A percentile compares a stretch with the other conserved stretches of the same genome.
Evolutionary conservation across 2,888 invertebrate species (phyloP).

Genomic region (Folsomia manolachei): DNA sequence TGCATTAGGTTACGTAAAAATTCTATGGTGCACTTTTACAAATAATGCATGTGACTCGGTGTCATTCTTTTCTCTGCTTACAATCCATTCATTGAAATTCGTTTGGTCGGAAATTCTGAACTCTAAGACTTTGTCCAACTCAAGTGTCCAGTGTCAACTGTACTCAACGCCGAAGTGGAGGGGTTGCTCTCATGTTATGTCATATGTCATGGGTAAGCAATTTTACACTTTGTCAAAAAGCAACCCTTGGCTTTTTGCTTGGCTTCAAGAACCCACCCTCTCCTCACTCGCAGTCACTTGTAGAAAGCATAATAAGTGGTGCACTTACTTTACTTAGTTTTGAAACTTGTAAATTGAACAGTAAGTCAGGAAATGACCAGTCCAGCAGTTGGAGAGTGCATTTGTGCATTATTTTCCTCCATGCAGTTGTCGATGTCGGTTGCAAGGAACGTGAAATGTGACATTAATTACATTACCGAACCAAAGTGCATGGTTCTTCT

Average conservation of each 20-base stretch:
- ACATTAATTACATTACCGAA: neutral
- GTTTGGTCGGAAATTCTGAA: too few relatives aligned
- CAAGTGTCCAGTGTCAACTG: constrained; percentile 9
- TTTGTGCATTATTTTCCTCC: neutral
- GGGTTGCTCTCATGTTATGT: neutral
- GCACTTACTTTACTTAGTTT: neutral
- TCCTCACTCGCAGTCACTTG: neutral
- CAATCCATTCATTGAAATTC: neutral
- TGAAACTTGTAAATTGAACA: too few relatives aligned
- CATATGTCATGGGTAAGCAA: constrained; percentile 1
- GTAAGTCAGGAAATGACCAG: neutral
- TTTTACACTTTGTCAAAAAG: neutral
- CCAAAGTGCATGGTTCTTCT: neutral
- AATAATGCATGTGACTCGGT: too few relatives aligned
- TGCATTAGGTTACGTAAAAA: too few relatives aligned
- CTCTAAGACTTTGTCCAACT: neutral
- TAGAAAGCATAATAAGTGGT: neutral
- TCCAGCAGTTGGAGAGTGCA: neutral
- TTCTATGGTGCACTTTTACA: too few relatives aligned
- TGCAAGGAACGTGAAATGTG: neutral
- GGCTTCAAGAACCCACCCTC: neutral
- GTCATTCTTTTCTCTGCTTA: neutral
- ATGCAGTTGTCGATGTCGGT: neutral
- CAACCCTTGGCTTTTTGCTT: neutral
- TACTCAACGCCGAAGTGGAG: neutral